A percentile compares a stretch with the other conserved stretches of the same genome.
phyloP scores from a whole-genome alignment of 2,888 invertebrate genomes.

The Oscheius onirici region DNA sequence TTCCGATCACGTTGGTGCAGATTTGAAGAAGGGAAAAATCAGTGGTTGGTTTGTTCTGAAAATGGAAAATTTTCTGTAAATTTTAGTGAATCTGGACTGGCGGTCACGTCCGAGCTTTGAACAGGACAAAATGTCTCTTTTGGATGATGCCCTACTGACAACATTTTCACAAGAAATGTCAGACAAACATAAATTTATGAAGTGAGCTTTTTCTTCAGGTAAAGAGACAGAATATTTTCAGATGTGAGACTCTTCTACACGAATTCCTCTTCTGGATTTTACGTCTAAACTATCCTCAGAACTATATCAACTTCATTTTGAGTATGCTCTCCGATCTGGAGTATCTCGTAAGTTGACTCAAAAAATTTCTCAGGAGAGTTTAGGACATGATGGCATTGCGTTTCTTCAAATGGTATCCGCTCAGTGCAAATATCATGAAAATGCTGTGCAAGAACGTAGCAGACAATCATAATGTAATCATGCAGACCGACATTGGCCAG shows the following conservation, averaged over 20 bases:
- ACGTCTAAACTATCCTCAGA: slow-evolving; percentile 61
- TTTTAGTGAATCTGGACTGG: slow-evolving; percentile 27
- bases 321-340: slow-evolving; percentile 52
- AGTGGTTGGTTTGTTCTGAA: neutral
- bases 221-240: neutral
- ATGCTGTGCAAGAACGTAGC: slow-evolving; percentile 31
- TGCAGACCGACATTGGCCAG: slow-evolving; percentile 7
- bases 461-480: neutral
- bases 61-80: neutral
- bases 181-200: neutral
- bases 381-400: slow-evolving; percentile 30
- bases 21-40: neutral
- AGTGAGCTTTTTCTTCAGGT: neutral
- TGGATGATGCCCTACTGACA: neutral
- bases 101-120: neutral
- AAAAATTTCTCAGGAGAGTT: neutral
- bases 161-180: neutral
- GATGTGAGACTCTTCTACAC: slow-evolving; percentile 52
- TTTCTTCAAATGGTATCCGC: slow-evolving; percentile 55
- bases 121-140: neutral
- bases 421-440: slow-evolving; percentile 40
- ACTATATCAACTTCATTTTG: slow-evolving; percentile 58
- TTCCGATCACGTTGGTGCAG: slow-evolving; percentile 31
- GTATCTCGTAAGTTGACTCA: slow-evolving; percentile 44
- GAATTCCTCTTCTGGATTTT: slow-evolving; percentile 63